Evolutionary conservation across 2,113 vertebrate species (phyloP).

Genomic region (Bubo scandiacus): DNA sequence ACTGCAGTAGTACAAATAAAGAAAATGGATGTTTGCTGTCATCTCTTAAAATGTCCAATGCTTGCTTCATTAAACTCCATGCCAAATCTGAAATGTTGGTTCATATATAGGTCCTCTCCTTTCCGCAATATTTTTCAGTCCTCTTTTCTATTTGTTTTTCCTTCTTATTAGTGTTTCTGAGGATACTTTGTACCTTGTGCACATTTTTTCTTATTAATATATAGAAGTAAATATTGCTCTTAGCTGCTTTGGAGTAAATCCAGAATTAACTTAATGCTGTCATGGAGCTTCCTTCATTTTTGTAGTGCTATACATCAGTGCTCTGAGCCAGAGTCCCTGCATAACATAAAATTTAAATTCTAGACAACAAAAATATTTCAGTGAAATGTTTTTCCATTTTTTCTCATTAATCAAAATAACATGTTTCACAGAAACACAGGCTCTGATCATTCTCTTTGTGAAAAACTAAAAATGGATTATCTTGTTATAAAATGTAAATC

Average conservation of each 20-base stretch:
- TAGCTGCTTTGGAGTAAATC: conserved; percentile 31
- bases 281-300: conserved; percentile 49
- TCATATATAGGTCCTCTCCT: background rate
- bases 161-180: conserved; percentile 20
- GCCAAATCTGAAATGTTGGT: background rate
- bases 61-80: conserved; percentile 34
- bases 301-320: conserved; percentile 1
- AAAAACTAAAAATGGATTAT: conserved; percentile 27
- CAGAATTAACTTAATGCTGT: conserved; percentile 47
- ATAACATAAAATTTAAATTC: conserved; percentile 12
- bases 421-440: conserved; percentile 2
- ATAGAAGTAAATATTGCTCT: conserved; percentile 35
- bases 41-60: background rate
- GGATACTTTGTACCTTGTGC: conserved; percentile 3
- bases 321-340: background rate
- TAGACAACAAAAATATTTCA: conserved; percentile 33
- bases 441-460: conserved; percentile 5
- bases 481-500: conserved; percentile 26
- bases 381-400: conserved; percentile 31
- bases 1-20: background rate
- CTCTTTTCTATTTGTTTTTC: conserved; percentile 6
- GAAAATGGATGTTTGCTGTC: conserved; percentile 28
- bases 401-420: conserved; percentile 57
- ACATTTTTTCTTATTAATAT: conserved; percentile 47
- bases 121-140: background rate